phyloP scores from a whole-genome alignment of 2,888 invertebrate species.

The Leptinotarsa peninsularis region DNA sequence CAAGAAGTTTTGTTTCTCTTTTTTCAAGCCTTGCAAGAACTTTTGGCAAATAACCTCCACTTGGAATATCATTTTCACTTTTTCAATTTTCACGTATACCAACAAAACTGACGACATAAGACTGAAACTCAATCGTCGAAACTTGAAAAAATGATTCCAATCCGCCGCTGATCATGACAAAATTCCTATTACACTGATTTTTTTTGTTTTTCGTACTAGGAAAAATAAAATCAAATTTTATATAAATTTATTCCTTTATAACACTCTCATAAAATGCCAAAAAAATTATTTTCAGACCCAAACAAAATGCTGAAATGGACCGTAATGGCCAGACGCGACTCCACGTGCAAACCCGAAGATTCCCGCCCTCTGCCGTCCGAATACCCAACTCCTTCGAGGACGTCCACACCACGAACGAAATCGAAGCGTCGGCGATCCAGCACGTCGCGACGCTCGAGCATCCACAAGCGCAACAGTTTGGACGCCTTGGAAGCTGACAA shows the following conservation, averaged over 20 bases:
- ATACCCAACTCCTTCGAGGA: conserved; percentile 58
- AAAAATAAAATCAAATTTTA: no score
- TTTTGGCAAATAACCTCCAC: no score
- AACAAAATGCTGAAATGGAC: conserved; percentile 74
- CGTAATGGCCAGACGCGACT: conserved; percentile 61
- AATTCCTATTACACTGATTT: no score
- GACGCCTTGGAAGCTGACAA: conserved; percentile 70
- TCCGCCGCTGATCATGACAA: no score
- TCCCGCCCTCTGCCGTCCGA: conserved; percentile 45
- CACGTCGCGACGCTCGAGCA: conserved; percentile 60
- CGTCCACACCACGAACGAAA: conserved; percentile 55
- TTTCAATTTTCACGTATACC: no score
- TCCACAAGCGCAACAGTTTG: conserved; percentile 67
- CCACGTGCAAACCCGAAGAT: conserved; percentile 47
- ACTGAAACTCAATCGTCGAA: no score
- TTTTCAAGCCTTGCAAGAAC: no score
- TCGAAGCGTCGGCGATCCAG: conserved; percentile 66
- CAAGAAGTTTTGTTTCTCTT: no score
- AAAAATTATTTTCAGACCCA: conserved; percentile 22
- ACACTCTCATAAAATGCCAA: not conserved
- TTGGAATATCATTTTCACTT: no score
- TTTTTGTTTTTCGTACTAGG: no score
- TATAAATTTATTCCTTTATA: not conserved
- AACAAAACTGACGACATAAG: no score
- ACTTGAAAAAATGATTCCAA: no score